These are phyloP conservation scores for Slavum lentiscoides DNA, from an alignment of 2,888 invertebrate genomes.

Conservation along the genomic window DNA sequence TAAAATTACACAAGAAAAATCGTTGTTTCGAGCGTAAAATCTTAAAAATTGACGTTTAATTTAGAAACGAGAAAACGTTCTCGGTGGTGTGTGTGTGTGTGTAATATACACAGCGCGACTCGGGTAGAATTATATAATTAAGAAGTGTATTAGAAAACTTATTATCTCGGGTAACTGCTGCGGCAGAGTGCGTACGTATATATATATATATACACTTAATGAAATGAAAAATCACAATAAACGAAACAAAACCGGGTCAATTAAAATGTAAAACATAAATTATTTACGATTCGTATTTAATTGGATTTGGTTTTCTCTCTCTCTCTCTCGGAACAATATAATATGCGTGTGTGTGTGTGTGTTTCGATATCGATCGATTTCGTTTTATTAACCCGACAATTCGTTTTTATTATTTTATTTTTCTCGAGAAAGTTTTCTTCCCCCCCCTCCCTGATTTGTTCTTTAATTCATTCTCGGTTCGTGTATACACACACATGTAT, in stretches of 20 bases:
- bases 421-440: background rate
- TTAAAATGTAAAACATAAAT: constrained; percentile 47
- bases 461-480: constrained; percentile 32
- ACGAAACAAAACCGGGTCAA: constrained; percentile 34
- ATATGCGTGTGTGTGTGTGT: background rate
- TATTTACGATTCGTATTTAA: constrained; percentile 39
- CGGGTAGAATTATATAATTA: constrained; percentile 5
- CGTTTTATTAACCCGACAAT: constrained; percentile 27
- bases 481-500: too few species aligned
- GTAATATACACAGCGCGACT: background rate
- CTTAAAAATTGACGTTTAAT: constrained; percentile 40
- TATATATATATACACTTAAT: constrained; percentile 26
- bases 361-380: constrained; percentile 31
- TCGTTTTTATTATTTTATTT: constrained; percentile 17
- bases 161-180: constrained; percentile 36
- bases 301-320: constrained; percentile 39
- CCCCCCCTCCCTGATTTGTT: background rate
- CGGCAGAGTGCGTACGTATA: too few species aligned
- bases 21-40: constrained; percentile 10
- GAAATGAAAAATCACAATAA: constrained; percentile 48
- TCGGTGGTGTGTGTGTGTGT: background rate
- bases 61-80: background rate
- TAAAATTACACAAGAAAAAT: background rate
- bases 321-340: constrained; percentile 18
- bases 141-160: constrained; percentile 53